These are phyloP conservation scores for Cynopterus brachyotis DNA, from an alignment of 2,113 vertebrate genomes.

Conservation along the genomic window DNA sequence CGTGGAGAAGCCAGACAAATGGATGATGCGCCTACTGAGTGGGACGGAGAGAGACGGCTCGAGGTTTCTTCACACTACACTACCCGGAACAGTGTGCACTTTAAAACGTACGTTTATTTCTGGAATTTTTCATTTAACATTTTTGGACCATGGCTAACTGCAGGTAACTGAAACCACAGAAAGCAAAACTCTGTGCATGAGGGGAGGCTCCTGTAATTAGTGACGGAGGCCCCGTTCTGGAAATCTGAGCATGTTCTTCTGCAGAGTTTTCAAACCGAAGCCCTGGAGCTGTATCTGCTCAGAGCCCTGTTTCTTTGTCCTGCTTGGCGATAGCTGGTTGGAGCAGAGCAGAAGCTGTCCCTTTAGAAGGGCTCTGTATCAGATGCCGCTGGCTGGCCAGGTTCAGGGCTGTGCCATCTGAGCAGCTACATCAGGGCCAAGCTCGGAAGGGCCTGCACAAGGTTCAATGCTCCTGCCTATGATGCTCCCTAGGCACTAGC, in stretches of 20 bases:
- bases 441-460: not conserved
- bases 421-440: not conserved
- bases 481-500: too few species aligned
- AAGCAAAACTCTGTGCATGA: not conserved
- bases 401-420: accelerated
- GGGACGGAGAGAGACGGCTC: not conserved
- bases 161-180: not conserved
- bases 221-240: not conserved
- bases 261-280: not conserved
- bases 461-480: too few species aligned
- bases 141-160: not conserved
- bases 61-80: not conserved
- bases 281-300: not conserved
- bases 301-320: not conserved
- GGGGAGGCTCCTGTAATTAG: not conserved
- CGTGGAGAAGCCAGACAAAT: not conserved
- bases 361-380: not conserved
- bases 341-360: not conserved
- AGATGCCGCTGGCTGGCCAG: not conserved
- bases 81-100: not conserved
- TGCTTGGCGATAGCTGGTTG: not conserved
- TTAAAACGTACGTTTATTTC: not conserved
- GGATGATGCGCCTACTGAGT: not conserved
- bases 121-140: not conserved
- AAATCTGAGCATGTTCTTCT: not conserved